Evolutionary conservation across 2,888 invertebrate species (phyloP).

Genomic region (Taphrorychus bicolor): DNA sequence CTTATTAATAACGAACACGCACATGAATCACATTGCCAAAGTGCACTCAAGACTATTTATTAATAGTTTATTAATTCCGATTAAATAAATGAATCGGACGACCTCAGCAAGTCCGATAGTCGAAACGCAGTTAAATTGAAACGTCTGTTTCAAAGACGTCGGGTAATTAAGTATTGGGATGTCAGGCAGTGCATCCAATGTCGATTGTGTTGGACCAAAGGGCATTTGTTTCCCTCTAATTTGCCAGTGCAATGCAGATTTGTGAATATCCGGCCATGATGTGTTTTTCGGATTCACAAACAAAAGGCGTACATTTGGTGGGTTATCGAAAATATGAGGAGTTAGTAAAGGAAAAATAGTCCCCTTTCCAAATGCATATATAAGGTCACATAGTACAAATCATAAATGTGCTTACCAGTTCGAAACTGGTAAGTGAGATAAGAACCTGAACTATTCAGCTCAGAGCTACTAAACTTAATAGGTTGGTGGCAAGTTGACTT

Average conservation of each 20-base stretch:
- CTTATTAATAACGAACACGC: too few relatives aligned
- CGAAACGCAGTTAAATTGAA: constrained; percentile 1
- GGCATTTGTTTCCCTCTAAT: neutral
- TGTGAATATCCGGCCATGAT: neutral
- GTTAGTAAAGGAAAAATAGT: too few relatives aligned
- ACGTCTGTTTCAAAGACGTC: neutral
- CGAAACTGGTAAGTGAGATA: too few relatives aligned
- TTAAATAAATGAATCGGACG: constrained; percentile 3
- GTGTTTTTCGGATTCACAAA: too few relatives aligned
- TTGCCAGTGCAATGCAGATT: neutral
- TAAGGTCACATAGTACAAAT: too few relatives aligned
- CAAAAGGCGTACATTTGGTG: too few relatives aligned
- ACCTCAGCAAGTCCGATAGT: neutral
- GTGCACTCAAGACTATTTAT: neutral
- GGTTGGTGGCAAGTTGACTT: too few relatives aligned
- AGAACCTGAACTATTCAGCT: too few relatives aligned
- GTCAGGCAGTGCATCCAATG: neutral
- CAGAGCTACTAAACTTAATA: too few relatives aligned
- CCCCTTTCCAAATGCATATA: too few relatives aligned
- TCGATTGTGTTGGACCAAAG: neutral
- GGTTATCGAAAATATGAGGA: too few relatives aligned
- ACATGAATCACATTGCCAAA: constrained; percentile 5
- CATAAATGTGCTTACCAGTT: too few relatives aligned
- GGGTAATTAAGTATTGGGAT: neutral
- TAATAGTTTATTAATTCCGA: constrained; percentile 8